phyloP scores from a whole-genome alignment of 2,888 invertebrate species.

The Cheilosia soror region DNA sequence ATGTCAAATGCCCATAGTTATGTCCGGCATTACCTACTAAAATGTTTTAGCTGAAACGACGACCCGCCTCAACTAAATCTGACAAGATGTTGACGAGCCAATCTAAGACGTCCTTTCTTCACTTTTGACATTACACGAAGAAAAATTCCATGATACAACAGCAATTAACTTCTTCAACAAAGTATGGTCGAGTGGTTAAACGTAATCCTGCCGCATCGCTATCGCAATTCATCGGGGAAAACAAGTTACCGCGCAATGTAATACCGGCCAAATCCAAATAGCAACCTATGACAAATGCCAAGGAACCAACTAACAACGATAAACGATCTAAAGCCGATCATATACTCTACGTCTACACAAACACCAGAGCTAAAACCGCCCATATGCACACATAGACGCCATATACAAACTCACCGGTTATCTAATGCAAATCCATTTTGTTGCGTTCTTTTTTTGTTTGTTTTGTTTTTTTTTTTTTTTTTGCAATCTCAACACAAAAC shows the following conservation, averaged over 20 bases:
- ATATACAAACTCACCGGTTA: conserved; percentile 31
- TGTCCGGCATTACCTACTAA: too few species aligned
- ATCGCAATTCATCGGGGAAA: neutral
- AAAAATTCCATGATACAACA: neutral
- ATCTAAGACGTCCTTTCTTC: too few species aligned
- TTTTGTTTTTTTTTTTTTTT: conserved; percentile 14
- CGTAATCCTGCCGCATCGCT: neutral
- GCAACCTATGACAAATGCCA: conserved; percentile 59
- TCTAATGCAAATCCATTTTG: conserved; percentile 65
- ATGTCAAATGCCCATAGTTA: too few species aligned
- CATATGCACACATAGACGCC: conserved; percentile 7
- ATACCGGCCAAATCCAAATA: conserved; percentile 29
- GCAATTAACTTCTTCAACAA: neutral
- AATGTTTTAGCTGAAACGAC: too few species aligned
- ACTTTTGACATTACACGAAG: neutral
- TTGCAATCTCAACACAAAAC: conserved; percentile 51
- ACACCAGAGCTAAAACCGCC: conserved; percentile 12
- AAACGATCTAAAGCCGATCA: conserved; percentile 69
- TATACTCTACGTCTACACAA: conserved; percentile 10
- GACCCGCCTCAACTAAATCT: too few species aligned
- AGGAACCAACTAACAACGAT: conserved; percentile 54
- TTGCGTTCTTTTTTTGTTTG: neutral
- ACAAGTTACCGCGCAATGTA: conserved; percentile 19
- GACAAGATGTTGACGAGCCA: too few species aligned
- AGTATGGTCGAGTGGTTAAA: too few species aligned